phyloP scores from a whole-genome alignment of 2,797 vertebrate genomes.

The Chrosomus eos region DNA sequence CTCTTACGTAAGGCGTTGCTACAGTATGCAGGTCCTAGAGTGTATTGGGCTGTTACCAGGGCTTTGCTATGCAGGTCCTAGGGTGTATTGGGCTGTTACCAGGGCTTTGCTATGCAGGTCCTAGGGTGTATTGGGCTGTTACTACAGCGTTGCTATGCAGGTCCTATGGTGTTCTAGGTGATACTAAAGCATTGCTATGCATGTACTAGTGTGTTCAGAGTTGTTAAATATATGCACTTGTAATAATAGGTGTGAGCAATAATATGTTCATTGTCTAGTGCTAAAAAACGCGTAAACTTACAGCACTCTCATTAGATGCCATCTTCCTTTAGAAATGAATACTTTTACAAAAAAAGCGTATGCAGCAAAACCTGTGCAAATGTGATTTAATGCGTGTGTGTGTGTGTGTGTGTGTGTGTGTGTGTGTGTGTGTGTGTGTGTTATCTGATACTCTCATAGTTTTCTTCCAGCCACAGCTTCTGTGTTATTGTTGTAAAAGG shows the following conservation, averaged over 20 bases:
- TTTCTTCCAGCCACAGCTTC: background rate
- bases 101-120: background rate
- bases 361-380: background rate
- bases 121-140: background rate
- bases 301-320: background rate
- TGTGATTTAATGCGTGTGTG: background rate
- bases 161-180: background rate
- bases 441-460: slow-evolving; percentile 2
- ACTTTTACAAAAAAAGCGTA: slow-evolving; percentile 46
- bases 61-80: background rate
- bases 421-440: background rate
- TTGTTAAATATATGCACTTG: background rate
- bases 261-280: background rate
- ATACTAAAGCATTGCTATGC: background rate
- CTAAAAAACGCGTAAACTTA: background rate
- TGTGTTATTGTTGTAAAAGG: slow-evolving; percentile 30
- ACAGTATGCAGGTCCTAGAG: background rate
- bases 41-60: background rate
- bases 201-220: background rate
- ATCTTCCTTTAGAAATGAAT: slow-evolving; percentile 54
- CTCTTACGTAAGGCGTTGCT: background rate
- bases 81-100: background rate
- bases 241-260: background rate
- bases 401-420: background rate
- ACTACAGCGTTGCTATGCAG: background rate